These are phyloP conservation scores for Troilus luridus DNA, from an alignment of 2,888 invertebrate genomes.

Conservation along the genomic window DNA sequence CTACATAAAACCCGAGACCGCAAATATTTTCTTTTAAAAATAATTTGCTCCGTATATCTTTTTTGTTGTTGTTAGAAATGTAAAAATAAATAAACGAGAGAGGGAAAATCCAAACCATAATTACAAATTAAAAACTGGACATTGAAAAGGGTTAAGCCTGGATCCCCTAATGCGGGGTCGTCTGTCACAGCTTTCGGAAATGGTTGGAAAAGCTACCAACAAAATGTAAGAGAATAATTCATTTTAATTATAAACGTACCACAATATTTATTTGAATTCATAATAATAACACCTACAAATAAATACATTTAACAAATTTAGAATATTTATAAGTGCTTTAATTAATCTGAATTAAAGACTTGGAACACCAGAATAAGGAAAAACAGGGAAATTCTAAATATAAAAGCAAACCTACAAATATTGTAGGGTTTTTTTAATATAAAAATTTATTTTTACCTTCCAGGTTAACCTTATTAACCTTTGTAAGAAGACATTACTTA, in stretches of 20 bases:
- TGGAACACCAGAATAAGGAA: too few relatives aligned
- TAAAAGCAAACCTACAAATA: too few relatives aligned
- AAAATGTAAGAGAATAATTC: background rate
- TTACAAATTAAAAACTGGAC: slow-evolving; percentile 31
- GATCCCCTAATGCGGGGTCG: background rate
- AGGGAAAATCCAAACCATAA: background rate
- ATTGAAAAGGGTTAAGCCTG: background rate
- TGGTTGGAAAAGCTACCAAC: background rate
- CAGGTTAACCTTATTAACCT: too few relatives aligned
- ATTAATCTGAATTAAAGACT: too few relatives aligned
- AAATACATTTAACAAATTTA: too few relatives aligned
- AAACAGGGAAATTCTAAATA: too few relatives aligned
- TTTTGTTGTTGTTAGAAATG: background rate
- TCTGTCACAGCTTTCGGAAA: background rate
- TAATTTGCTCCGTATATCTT: background rate
- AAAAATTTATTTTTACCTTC: too few relatives aligned
- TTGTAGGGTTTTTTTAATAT: too few relatives aligned
- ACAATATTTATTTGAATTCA: background rate
- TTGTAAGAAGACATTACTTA: too few relatives aligned
- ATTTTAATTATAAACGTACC: background rate
- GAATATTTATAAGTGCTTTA: too few relatives aligned
- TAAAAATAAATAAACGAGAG: background rate
- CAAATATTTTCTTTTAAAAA: background rate
- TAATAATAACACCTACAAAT: too few relatives aligned
- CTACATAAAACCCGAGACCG: background rate